Conservation (phyloP, 1,140 invertebrate species). For the Lordiphosa collinella region DNA sequence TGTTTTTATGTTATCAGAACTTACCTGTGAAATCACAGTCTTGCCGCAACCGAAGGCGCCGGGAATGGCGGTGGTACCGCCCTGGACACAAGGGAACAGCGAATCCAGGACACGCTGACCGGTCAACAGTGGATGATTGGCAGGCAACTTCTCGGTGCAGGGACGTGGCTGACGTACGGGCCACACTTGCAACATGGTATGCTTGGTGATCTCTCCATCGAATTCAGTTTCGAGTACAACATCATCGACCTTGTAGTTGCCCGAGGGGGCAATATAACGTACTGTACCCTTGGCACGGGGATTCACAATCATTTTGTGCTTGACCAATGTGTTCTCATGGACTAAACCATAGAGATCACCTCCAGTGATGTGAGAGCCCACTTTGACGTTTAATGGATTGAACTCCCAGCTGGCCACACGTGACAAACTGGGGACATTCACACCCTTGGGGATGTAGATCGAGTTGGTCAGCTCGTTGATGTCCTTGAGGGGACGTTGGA, state of each 20-base stretch:
- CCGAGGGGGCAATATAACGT: constrained; percentile 95
- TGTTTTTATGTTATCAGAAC: too few species aligned
- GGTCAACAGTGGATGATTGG: constrained; percentile 98
- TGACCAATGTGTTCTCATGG: constrained; percentile 98
- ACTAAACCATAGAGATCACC: constrained; percentile 98
- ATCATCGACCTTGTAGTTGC: constrained; percentile 98
- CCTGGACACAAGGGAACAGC: constrained; percentile 99
- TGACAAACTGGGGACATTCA: constrained; percentile 96
- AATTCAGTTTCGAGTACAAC: constrained; percentile 98
- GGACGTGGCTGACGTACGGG: constrained; percentile 98
- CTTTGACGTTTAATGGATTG: constrained; percentile 92
- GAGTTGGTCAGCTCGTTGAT: constrained; percentile 87
- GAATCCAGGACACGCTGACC: constrained; percentile 99
- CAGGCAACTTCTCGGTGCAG: constrained; percentile 98
- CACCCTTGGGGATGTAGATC: constrained; percentile 98
- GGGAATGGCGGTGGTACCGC: constrained; percentile 99
- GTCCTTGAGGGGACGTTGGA: constrained; percentile 98
- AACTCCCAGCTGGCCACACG: constrained; percentile 95
- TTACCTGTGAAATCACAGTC: constrained; percentile 91
- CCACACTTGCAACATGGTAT: constrained; percentile 97
- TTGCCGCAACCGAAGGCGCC: constrained; percentile 97
- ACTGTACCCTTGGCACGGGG: constrained; percentile 97
- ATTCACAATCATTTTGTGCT: constrained; percentile 97
- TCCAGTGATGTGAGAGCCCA: constrained; percentile 97
- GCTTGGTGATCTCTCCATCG: constrained; percentile 95